These are phyloP conservation scores for Leptatherina wallacei DNA, from an alignment of 2,797 vertebrate species.

Conservation along the genomic window DNA sequence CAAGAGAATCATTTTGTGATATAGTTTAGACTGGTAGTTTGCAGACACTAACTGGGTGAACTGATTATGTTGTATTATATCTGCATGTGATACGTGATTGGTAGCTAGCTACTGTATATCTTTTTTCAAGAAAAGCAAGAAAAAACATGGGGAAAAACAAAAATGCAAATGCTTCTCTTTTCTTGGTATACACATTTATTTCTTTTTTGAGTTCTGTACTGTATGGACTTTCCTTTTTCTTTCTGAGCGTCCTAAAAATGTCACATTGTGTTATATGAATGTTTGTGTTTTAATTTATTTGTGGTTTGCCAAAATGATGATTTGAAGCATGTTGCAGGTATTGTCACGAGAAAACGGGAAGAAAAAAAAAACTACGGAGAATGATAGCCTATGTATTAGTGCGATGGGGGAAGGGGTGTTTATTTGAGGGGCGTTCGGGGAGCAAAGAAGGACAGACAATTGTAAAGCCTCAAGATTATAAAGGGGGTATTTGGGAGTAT, in stretches of 20 bases:
- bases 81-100: constrained; percentile 89
- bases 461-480: constrained; percentile 65
- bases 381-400: constrained; percentile 75
- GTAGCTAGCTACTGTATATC: constrained; percentile 85
- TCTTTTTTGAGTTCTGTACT: constrained; percentile 63
- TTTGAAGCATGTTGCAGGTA: constrained; percentile 83
- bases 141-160: constrained; percentile 66
- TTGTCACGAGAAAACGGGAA: constrained; percentile 77
- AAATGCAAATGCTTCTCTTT: constrained; percentile 79
- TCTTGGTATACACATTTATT: constrained; percentile 38
- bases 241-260: constrained; percentile 79
- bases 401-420: constrained; percentile 64
- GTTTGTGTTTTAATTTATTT: constrained; percentile 87
- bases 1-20: constrained; percentile 85
- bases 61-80: constrained; percentile 89
- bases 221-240: constrained; percentile 72
- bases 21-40: constrained; percentile 88
- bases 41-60: constrained; percentile 86
- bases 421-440: constrained; percentile 47
- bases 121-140: constrained; percentile 82
- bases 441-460: constrained; percentile 53
- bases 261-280: constrained; percentile 83
- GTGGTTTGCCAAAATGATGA: constrained; percentile 87
- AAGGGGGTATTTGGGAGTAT: constrained; percentile 44
- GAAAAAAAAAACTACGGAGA: constrained; percentile 67